These are phyloP conservation scores for Furcifer pardalis DNA, from an alignment of 2,797 vertebrate species.

Conservation along the genomic window DNA sequence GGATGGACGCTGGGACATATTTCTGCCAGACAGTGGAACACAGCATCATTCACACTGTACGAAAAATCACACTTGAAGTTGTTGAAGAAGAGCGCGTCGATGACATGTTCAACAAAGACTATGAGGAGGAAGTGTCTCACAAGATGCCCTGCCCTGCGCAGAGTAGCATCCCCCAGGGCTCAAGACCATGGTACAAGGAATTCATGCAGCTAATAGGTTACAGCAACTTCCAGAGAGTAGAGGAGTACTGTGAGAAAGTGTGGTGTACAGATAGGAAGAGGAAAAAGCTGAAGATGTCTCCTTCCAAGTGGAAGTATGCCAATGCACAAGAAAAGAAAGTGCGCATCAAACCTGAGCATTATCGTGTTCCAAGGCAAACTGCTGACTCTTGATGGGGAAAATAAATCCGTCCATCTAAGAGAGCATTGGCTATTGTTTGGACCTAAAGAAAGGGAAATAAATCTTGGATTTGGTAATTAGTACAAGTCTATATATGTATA, in stretches of 20 bases:
- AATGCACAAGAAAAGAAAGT: constrained; percentile 81
- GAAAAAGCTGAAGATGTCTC: constrained; percentile 86
- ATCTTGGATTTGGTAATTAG: constrained; percentile 48
- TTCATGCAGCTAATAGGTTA: constrained; percentile 96
- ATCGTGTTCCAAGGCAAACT: constrained; percentile 87
- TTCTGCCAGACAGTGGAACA: constrained; percentile 95
- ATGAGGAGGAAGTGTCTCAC: constrained; percentile 71
- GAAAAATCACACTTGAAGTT: constrained; percentile 86
- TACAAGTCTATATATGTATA: constrained; percentile 60
- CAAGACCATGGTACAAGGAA: constrained; percentile 92
- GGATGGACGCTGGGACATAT: constrained; percentile 87
- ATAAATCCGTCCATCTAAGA: constrained; percentile 12
- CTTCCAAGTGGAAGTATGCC: constrained; percentile 85
- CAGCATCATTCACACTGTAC: constrained; percentile 88
- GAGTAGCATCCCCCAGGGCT: constrained; percentile 76
- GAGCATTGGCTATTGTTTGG: constrained; percentile 51
- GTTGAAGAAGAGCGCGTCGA: constrained; percentile 85
- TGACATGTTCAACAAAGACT: constrained; percentile 80
- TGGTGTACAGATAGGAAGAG: constrained; percentile 95
- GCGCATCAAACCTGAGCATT: constrained; percentile 80
- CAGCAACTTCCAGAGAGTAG: constrained; percentile 91
- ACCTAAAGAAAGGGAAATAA: constrained; percentile 48
- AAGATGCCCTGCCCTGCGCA: constrained; percentile 76
- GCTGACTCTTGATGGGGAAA: constrained; percentile 78
- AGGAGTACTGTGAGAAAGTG: constrained; percentile 96